Percentiles rank a stretch among this genome's conserved stretches.
These are phyloP conservation scores for Saturnia japonica DNA, from an alignment of 2,888 invertebrate genomes.

Conservation along the genomic window DNA sequence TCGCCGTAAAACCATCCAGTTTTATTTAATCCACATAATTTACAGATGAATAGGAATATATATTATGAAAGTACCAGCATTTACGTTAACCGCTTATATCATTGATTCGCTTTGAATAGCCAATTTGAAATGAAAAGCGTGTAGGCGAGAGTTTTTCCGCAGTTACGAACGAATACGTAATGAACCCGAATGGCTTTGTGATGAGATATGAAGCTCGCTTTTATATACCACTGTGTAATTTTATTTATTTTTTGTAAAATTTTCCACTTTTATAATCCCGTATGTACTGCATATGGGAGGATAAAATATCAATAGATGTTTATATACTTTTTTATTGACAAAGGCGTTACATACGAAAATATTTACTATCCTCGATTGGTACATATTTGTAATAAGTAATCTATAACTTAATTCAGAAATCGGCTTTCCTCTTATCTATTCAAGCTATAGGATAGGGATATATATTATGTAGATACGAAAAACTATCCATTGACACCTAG, in stretches of 20 bases:
- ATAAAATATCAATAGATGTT: not conserved
- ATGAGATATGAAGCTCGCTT: slow-evolving; percentile 42
- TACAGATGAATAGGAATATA: slow-evolving; percentile 19
- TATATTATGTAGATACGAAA: too few species aligned
- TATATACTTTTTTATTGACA: not conserved
- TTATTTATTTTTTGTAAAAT: not conserved
- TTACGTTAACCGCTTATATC: slow-evolving; percentile 33
- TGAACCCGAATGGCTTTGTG: slow-evolving; percentile 56
- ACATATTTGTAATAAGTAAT: too few species aligned
- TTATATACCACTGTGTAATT: slow-evolving; percentile 26
- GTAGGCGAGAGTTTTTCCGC: slow-evolving; percentile 39
- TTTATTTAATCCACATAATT: slow-evolving; percentile 9
- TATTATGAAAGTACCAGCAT: slow-evolving; percentile 32
- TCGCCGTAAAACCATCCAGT: slow-evolving; percentile 7
- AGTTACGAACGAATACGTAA: slow-evolving; percentile 42
- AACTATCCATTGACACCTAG: too few species aligned
- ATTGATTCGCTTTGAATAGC: slow-evolving; percentile 43
- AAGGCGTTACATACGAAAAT: too few species aligned
- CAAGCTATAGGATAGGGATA: too few species aligned
- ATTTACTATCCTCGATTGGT: too few species aligned
- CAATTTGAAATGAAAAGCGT: slow-evolving; percentile 41
- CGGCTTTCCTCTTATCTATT: too few species aligned
- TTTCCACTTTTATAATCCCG: not conserved
- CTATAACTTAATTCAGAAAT: too few species aligned
- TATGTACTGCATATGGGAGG: not conserved